A percentile compares a stretch with the other conserved stretches of the same genome.
phyloP scores from a whole-genome alignment of 1,140 invertebrate species.

The Trachymyrmex cornetzi region DNA sequence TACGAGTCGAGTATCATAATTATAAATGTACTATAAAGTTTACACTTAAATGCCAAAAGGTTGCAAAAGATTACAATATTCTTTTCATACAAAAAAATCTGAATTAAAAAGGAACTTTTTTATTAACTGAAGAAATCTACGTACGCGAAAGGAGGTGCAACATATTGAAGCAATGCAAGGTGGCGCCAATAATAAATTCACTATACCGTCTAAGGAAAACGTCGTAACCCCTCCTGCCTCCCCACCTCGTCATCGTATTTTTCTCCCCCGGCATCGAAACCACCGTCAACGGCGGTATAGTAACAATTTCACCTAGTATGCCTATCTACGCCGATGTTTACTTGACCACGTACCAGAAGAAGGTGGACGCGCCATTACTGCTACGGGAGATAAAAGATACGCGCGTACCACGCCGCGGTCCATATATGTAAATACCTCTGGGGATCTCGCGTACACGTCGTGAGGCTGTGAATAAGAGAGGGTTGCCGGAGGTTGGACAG shows the following conservation, averaged over 20 bases:
- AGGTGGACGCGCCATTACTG: conserved; percentile 81
- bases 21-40: background rate
- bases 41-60: background rate
- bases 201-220: background rate
- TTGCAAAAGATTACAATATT: background rate
- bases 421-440: conserved; percentile 86
- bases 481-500: conserved; percentile 66
- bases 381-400: conserved; percentile 81
- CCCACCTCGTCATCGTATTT: background rate
- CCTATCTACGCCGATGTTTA: conserved; percentile 74
- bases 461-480: conserved; percentile 66
- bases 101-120: background rate
- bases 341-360: conserved; percentile 68
- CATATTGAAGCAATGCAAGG: background rate
- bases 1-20: background rate
- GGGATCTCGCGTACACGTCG: conserved; percentile 82
- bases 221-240: background rate
- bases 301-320: conserved; percentile 75
- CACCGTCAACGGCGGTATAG: conserved; percentile 40
- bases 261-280: conserved; percentile 19
- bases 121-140: background rate
- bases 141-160: background rate
- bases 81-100: background rate
- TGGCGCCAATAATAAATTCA: background rate
- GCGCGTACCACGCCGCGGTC: conserved; percentile 77